Base-by-base conservation (phyloP, 2,888 invertebrate species). In the Callinectes sapidus region DNA sequence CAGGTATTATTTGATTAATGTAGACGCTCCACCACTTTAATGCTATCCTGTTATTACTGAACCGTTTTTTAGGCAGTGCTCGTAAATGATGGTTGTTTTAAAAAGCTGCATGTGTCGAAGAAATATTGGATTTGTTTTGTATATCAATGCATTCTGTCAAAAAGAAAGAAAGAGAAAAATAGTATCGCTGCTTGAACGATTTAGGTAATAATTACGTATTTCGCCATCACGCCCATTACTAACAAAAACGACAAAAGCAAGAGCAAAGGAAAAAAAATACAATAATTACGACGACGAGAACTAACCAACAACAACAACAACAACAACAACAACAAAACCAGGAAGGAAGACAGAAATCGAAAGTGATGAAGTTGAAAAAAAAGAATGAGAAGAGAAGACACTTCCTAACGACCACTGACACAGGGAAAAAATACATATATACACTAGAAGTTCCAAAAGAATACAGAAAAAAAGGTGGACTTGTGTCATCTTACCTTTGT, bases 401-500 rank as follows among this genome's bases (percentile, higher is more conserved):
- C 48, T 8, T 48, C 48, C 48, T 48, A 10, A 0, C 48, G 10
- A 5, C 10, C 48, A 48, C 48, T 48, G 48, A 48, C 61, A 23
- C 18, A 23, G 5, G 61, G 61, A 18, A 61, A 6, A 28, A 28
- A n/a, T 23, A 28, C 8, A 28, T 13, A 13, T 39, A 5, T 39
- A n/a, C n/a, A n/a, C n/a, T n/a, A 71, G 28, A 71, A 71, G 10
- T 48, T 48, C 48, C 10, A 10, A 61, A 61, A 28, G 6, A 2
- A 10, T 32, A 35, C 13, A 35, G 23, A 35, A 61, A 35, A 35
- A 55, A 16, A 39, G 39, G n/a, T n/a, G 14, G 8, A n/a, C 8
- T 71, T 71, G n/a, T 8, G n/a, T 71, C 10, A 71, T 23, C 93
- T 92, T 28, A 94, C 94, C 94, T 94, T 94, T 16, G 93, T 93